Base-by-base conservation (phyloP, 1,140 invertebrate genomes). In the Drosophila yakuba region DNA sequence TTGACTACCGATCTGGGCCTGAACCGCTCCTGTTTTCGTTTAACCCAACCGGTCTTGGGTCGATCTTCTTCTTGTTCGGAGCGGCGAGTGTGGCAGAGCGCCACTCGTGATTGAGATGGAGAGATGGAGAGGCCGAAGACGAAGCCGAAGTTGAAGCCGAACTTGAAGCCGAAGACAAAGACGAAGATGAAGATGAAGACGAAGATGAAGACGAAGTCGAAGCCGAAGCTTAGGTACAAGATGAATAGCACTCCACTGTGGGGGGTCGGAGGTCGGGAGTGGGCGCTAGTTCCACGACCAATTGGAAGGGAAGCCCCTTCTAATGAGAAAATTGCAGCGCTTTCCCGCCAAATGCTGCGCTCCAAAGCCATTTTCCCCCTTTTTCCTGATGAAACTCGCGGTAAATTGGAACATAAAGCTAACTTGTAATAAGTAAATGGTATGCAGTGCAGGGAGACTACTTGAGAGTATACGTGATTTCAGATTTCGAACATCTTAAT, bases 11-110 rank as follows among this genome's bases (percentile, higher is more conserved):
- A 12, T 38, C 48, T 44, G 43, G 50, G 43, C 32, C 32, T 55
- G 25, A 74, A 56, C 71, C 72, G 72, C 52, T 57, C 73, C 73
- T 58, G 71, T 14, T 47, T 54, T 32, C 1, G 35, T 20, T 43
- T 36, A 20, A 39, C 36, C 51, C 47, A 75, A 75, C 72, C 72
- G 71, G 72, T 74, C 71, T 73, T 39, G 15, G 38, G 36, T 55
- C 32, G 62, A 66, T 61, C 57, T 47, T 61, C 71, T 60, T 52
- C 71, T 50, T 54, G 48, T 60, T 52, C 20, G 17, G 67, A 59
- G 55, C 48, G 6, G 28, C n/a, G 25, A 32, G 48, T 35, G 28
- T 10, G 12, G 50, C 50, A 50, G 47, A 59, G 28, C 28, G 25
- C 25, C 25, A 25, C 25, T 25, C 25, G 25, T 25, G 25, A 25